Evolutionary conservation across 53 echinoderm and acorn worm genomes (phyloP), one percentile per base, ranked within the genome.

Genomic region (Mesocentrotus franciscanus): DNA sequence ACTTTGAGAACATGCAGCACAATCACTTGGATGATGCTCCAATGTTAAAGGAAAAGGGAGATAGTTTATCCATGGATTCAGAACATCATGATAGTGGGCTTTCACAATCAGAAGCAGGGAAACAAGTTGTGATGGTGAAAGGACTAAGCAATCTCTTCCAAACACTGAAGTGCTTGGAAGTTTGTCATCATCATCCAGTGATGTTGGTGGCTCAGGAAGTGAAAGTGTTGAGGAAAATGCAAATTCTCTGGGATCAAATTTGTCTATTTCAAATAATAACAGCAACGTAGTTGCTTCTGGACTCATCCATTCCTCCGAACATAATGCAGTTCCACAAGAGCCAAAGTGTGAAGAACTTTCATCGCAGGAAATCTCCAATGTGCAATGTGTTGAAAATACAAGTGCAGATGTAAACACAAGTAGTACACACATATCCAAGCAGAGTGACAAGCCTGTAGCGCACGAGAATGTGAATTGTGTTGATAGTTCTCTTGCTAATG

Each of bases 211-310:
- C 35, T 8, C 26, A 68, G 71, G 14, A 16, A 70, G 24, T 61
- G 92, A 62, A 39, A 92, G 2, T 92, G 42, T 92, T 30, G 92
- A 92, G 24, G 70, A 92, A 70, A 66, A 35, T 66, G 34, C 92
- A 32, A 92, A 66, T 32, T 92, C 92, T 70, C 62, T 64, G 33
- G 60, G 58, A 60, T 58, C 90, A 90, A 90, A 58, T 30, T 60
- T 60, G 60, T 90, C 90, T 90, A 60, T 78, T 93, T 94, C 94
- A 84, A 81, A 94, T 22, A 84, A 94, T 59, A 94, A 94, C 24
- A 94, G 94, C 85, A 94, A 94, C 60, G 61, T 61, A 16, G 64
- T 17, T 14, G 33, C 81, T 81, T 39, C 81, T 20, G 81, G 42
- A 42, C 81, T 20, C 42, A 6, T 81, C 81, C 81, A 81, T 81